Evolutionary conservation across 2,888 invertebrate species (phyloP), one percentile per base, ranked within the genome.

Genomic region (Cerastis leucographa): DNA sequence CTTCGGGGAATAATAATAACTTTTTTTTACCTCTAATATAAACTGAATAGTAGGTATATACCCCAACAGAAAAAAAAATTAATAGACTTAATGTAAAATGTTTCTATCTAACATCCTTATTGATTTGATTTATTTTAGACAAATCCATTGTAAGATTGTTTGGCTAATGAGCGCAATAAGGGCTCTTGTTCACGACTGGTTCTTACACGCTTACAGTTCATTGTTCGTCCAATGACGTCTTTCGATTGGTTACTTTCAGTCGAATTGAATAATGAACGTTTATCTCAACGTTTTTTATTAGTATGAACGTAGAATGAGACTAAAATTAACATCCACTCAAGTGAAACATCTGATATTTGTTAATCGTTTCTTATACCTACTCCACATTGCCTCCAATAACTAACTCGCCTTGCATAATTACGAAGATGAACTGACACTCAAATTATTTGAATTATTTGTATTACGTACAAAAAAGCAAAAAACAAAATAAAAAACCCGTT

Each of bases 371-470:
- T 19, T 9, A 11, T 25, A 49, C 2, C 12, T 17, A 35, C 4
- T 25, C 14, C 14, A 22, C 35, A 8, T 11, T 19, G 29, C 12
- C 8, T 12, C 22, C 6, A 14, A 14, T 44, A 1, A 22, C 7
- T 25, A 11, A 25, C 19, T 46, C 42, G 35, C n/a, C 19, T 46
- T n/a, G n/a, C 35, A n/a, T 22, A 8, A 66, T 19, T 29, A 49
- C 49, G 64, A 78, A 78, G 74, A 49, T 78, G 64, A 56, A 80
- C 80, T 22, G 0, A 65, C 49, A 80, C 42, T 29, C 12, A 25
- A 49, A 42, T 35, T n/a, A 25, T 19, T 29, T n/a, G 0, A n/a
- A n/a, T n/a, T n/a, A n/a, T n/a, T 25, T 69, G 22, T 17, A 25
- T 17, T 8, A 6, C 22, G 2, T 35, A 5, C 17, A 46, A n/a